A percentile compares a stretch with the other conserved stretches of the same genome.
Evolutionary conservation across 2,888 invertebrate species (phyloP).

Genomic region (Clanis bilineata): DNA sequence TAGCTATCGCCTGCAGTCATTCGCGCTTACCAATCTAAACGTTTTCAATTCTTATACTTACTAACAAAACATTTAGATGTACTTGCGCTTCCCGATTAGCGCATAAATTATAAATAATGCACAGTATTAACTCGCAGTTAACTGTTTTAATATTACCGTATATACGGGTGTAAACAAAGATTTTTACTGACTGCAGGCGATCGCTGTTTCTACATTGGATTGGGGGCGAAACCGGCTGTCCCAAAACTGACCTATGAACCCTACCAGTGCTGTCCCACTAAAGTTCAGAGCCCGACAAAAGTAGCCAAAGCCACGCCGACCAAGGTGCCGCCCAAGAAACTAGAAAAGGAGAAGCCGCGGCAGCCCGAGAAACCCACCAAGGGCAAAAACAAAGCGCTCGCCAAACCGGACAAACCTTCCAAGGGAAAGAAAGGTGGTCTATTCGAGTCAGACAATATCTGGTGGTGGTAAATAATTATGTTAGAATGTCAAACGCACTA

Average conservation of each 20-base stretch:
- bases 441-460: conserved; percentile 92
- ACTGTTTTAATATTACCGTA: conserved; percentile 63
- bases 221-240: conserved; percentile 91
- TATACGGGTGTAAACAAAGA: conserved; percentile 84
- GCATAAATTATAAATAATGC: conserved; percentile 59
- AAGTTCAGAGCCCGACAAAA: conserved; percentile 90
- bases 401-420: conserved; percentile 80
- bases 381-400: conserved; percentile 77
- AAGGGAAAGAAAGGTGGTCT: conserved; percentile 92
- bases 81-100: conserved; percentile 72
- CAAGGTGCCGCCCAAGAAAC: conserved; percentile 82
- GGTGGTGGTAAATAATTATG: conserved; percentile 87
- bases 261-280: conserved; percentile 96
- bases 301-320: conserved; percentile 88
- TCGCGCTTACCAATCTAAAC: conserved; percentile 79
- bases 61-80: conserved; percentile 76
- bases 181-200: conserved; percentile 97
- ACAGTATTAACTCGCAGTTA: conserved; percentile 76
- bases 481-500: conserved; percentile 55
- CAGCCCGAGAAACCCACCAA: conserved; percentile 56
- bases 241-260: conserved; percentile 92
- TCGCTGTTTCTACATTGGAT: conserved; percentile 98
- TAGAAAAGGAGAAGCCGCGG: conserved; percentile 69
- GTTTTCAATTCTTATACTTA: conserved; percentile 75
- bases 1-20: conserved; percentile 87